Evolutionary conservation across 2,797 vertebrate species (phyloP).

Genomic region (Phataginus tricuspis): DNA sequence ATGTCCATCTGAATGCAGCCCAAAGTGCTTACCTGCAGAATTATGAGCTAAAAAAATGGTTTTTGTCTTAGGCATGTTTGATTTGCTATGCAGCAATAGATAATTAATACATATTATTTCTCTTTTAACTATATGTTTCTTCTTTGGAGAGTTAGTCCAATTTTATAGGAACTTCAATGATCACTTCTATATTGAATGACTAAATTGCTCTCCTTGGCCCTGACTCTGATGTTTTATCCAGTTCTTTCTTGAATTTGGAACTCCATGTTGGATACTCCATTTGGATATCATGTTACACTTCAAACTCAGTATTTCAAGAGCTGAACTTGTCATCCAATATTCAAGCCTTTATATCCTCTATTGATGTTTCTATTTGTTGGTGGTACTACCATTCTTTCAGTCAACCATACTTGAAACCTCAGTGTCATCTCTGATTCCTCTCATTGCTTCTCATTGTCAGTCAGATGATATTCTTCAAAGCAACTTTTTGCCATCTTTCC

Average conservation of each 20-base stretch:
- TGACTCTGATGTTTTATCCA: conserved; percentile 3
- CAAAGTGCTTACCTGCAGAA: not conserved
- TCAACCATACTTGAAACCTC: not conserved
- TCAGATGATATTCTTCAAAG: conserved; percentile 26
- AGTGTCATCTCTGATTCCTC: conserved; percentile 6
- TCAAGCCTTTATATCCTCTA: not conserved
- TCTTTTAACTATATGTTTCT: conserved; percentile 30
- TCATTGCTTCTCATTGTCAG: not conserved
- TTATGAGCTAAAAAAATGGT: conserved; percentile 30
- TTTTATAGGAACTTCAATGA: conserved; percentile 28
- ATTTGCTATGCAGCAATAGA: conserved; percentile 15
- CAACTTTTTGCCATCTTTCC: not conserved
- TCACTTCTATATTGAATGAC: conserved; percentile 18
- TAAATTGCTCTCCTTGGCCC: not conserved
- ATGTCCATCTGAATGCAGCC: conserved; percentile 5
- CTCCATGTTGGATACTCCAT: not conserved
- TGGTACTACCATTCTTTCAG: conserved; percentile 32
- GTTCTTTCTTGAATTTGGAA: conserved; percentile 45
- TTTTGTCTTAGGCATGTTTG: conserved; percentile 33
- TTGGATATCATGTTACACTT: conserved; percentile 40
- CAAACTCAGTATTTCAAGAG: conserved; percentile 24
- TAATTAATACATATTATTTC: conserved; percentile 19
- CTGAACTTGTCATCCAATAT: conserved; percentile 46
- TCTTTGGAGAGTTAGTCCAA: not conserved
- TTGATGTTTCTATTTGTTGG: not conserved